phyloP scores from a whole-genome alignment of 2,888 invertebrate genomes.

The Salpingus planirostris region DNA sequence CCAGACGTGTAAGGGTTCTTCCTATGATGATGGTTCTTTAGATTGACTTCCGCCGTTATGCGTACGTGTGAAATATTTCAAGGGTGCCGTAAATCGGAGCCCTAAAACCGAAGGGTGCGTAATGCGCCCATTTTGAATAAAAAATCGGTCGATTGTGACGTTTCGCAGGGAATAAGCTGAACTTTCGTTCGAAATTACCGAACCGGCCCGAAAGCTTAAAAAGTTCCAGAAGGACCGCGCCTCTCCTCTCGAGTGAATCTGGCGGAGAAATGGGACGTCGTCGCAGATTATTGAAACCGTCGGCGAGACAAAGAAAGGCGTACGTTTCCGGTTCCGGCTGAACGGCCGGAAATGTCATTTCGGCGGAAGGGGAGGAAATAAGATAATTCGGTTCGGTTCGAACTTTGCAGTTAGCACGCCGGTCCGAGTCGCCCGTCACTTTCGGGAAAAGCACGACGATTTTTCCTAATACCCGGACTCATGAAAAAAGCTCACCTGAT shows the following conservation, averaged over 20 bases:
- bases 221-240: constrained; percentile 10
- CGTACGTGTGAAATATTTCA: constrained; percentile 12
- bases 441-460: no score
- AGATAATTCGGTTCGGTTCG: constrained; percentile 34
- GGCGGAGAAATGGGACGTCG: constrained; percentile 6
- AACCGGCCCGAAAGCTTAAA: constrained; percentile 12
- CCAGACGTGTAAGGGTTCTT: no score
- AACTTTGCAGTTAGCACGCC: no score
- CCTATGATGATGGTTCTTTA: no score
- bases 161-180: constrained; percentile 11
- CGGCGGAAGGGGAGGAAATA: constrained; percentile 33
- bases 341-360: constrained; percentile 37
- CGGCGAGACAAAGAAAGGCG: constrained; percentile 30
- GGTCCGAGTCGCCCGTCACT: no score
- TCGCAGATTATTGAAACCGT: constrained; percentile 22
- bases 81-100: constrained; percentile 10
- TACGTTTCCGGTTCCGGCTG: constrained; percentile 33
- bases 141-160: constrained; percentile 14
- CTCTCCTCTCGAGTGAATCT: constrained; percentile 8
- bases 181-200: constrained; percentile 14
- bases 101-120: constrained; percentile 14
- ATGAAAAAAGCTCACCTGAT: no score
- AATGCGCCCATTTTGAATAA: constrained; percentile 14
- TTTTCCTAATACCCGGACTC: no score
- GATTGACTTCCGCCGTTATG: constrained; percentile 8